phyloP scores from a whole-genome alignment of 2,888 invertebrate genomes.

The Uloborus plumipes region DNA sequence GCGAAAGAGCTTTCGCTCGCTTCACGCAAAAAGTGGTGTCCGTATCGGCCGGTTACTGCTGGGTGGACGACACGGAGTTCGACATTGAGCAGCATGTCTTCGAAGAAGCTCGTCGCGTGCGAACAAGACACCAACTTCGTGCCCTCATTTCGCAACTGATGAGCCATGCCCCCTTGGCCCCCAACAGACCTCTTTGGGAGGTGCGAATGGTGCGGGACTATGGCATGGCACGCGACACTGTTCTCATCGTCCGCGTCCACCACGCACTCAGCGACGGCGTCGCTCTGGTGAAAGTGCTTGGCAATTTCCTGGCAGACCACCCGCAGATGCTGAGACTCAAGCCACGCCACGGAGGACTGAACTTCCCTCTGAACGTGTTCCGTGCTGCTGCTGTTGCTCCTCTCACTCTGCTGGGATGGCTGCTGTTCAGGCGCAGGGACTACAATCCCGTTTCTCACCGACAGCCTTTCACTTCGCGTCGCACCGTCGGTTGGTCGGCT shows the following conservation, averaged over 20 bases:
- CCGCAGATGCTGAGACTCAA: constrained; percentile 67
- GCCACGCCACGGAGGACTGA: constrained; percentile 72
- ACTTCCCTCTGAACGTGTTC: constrained; percentile 72
- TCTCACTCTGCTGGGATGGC: constrained; percentile 73
- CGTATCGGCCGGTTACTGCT: constrained; percentile 72
- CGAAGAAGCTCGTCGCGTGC: constrained; percentile 70
- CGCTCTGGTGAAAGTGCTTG: constrained; percentile 72
- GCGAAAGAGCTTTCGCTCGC: constrained; percentile 72
- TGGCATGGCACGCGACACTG: constrained; percentile 72
- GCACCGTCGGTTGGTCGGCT: constrained; percentile 74
- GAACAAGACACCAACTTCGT: constrained; percentile 71
- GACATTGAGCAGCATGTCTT: constrained; percentile 74
- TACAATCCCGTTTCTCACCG: constrained; percentile 72
- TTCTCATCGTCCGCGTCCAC: constrained; percentile 74
- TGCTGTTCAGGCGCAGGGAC: constrained; percentile 71
- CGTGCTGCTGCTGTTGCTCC: constrained; percentile 74
- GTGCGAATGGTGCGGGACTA: constrained; percentile 73
- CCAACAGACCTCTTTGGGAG: constrained; percentile 75
- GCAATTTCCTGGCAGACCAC: constrained; percentile 65
- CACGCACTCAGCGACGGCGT: constrained; percentile 75
- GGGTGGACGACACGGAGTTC: constrained; percentile 74
- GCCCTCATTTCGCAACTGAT: constrained; percentile 73
- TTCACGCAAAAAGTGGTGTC: constrained; percentile 73
- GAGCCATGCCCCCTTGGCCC: constrained; percentile 70
- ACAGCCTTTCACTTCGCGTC: constrained; percentile 63